A percentile compares a stretch with the other conserved stretches of the same genome.
These are phyloP conservation scores for Antheraea assamensis DNA, from an alignment of 2,888 invertebrate genomes.

Conservation along the genomic window DNA sequence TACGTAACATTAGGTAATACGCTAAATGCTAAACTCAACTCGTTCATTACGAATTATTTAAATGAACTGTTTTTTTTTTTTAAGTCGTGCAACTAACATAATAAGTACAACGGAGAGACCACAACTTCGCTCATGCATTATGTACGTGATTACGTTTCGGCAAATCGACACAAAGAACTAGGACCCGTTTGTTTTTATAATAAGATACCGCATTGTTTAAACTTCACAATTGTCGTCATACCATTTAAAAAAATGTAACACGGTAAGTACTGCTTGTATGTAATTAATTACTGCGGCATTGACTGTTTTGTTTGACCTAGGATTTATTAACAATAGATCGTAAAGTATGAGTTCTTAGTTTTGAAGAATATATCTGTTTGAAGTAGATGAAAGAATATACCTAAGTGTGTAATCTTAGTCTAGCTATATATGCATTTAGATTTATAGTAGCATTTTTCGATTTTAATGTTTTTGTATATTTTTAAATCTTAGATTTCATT, in stretches of 20 bases:
- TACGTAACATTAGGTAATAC: background rate
- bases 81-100: too few species aligned
- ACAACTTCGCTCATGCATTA: background rate
- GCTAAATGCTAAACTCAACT: too few species aligned
- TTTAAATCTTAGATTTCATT: background rate
- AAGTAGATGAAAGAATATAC: background rate
- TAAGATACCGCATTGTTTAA: conserved; percentile 34
- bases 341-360: background rate
- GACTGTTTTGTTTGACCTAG: conserved; percentile 4
- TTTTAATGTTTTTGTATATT: background rate
- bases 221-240: conserved; percentile 10
- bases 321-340: background rate
- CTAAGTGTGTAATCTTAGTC: background rate
- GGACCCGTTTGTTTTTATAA: conserved; percentile 28
- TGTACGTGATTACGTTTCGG: conserved; percentile 27
- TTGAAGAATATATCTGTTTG: background rate
- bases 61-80: too few species aligned
- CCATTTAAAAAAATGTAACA: conserved; percentile 9
- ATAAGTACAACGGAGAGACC: background rate
- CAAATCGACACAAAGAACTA: conserved; percentile 32
- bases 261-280: background rate
- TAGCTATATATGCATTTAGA: background rate
- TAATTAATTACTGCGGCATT: conserved; percentile 3
- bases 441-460: background rate
- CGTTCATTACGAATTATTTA: too few species aligned